Conservation (phyloP, 1,140 invertebrate genomes). For the Drosophila persimilis region DNA sequence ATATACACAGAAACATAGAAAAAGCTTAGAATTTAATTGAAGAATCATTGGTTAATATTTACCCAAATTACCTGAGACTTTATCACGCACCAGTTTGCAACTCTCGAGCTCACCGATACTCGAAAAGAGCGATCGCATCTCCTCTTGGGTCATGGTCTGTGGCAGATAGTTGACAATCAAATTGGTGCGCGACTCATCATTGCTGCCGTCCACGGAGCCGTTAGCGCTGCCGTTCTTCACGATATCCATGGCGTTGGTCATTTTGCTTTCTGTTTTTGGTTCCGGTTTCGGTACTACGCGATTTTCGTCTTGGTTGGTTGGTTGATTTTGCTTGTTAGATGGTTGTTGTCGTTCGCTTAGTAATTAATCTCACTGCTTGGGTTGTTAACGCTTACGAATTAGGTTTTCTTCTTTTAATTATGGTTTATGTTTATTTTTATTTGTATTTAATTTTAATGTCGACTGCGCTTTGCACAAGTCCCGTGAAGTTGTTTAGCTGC, state of each 20-base stretch:
- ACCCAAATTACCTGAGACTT: conserved; percentile 88
- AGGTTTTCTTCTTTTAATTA: conserved; percentile 17
- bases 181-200: conserved; percentile 88
- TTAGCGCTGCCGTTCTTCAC: conserved; percentile 86
- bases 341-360: conserved; percentile 53
- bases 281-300: conserved; percentile 5
- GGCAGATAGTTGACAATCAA: conserved; percentile 96
- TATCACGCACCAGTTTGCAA: conserved; percentile 95
- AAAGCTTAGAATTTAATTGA: background rate
- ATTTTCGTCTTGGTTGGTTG: conserved; percentile 14
- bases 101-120: conserved; percentile 95
- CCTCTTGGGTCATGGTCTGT: conserved; percentile 96
- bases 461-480: conserved; percentile 82
- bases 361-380: conserved; percentile 80
- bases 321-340: conserved; percentile 10
- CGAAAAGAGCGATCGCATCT: conserved; percentile 92
- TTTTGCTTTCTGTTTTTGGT: conserved; percentile 47
- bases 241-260: conserved; percentile 82
- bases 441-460: conserved; percentile 47
- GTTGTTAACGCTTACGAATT: conserved; percentile 64
- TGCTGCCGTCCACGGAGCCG: conserved; percentile 84
- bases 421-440: conserved; percentile 21
- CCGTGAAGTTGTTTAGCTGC: conserved; percentile 51
- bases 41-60: conserved; percentile 74
- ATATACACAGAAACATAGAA: background rate